A percentile compares a stretch with the other conserved stretches of the same genome.
Evolutionary conservation across 2,888 invertebrate genomes (phyloP).

Genomic region (Oasisia sp.): DNA sequence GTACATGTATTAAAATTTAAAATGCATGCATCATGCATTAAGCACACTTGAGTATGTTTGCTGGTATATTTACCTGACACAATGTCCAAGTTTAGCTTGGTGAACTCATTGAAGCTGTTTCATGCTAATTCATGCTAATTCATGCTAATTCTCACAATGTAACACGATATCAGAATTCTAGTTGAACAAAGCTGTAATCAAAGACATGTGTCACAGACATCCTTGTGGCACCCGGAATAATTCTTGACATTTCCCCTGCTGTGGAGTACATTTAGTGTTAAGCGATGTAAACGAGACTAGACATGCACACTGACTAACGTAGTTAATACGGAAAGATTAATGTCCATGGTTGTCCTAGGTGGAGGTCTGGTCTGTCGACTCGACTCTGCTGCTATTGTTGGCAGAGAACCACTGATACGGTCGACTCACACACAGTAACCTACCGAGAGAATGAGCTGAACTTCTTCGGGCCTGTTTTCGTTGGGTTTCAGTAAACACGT

Average conservation of each 20-base stretch:
- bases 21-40: background rate
- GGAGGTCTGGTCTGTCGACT: background rate
- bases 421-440: background rate
- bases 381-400: background rate
- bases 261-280: background rate
- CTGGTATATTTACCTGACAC: background rate
- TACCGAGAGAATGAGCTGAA: background rate
- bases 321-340: background rate
- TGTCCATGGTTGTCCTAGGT: background rate
- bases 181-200: background rate
- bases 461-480: background rate
- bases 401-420: background rate
- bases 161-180: background rate
- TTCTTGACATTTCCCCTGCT: background rate
- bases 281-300: background rate
- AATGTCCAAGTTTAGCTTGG: background rate
- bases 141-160: background rate
- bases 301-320: background rate
- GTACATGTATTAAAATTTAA: background rate
- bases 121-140: background rate
- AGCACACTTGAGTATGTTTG: background rate
- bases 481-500: background rate
- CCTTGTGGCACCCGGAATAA: background rate
- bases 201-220: background rate
- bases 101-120: background rate